Evolutionary conservation across 2,113 vertebrate species (phyloP).

Genomic region (Lethenteron camtschaticum): DNA sequence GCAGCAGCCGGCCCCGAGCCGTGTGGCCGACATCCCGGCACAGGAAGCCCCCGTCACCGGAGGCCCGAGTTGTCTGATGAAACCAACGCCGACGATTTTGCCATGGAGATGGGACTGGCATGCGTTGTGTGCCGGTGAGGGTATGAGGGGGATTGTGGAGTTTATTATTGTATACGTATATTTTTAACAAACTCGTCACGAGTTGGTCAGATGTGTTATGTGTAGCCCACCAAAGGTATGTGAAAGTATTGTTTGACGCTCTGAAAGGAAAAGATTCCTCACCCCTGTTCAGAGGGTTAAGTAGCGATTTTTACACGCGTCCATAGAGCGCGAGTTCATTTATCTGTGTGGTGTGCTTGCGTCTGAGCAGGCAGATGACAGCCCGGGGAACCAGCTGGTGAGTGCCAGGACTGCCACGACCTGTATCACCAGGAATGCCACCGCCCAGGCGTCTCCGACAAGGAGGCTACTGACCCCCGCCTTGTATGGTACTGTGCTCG

Average conservation of each 20-base stretch:
- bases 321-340: too few species aligned
- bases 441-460: slow-evolving; percentile 92
- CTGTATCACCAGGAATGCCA: slow-evolving; percentile 98
- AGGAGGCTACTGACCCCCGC: slow-evolving; percentile 86
- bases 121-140: slow-evolving; percentile 77
- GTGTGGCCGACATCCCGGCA: slow-evolving; percentile 20
- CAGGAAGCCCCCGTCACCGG: too few species aligned
- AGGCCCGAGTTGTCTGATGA: slow-evolving; percentile 33
- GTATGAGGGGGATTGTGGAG: too few species aligned
- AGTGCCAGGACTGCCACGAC: slow-evolving; percentile 97
- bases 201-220: too few species aligned
- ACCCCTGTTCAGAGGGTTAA: too few species aligned
- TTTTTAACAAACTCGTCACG: too few species aligned
- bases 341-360: neutral
- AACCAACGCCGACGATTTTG: slow-evolving; percentile 86
- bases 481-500: slow-evolving; percentile 94
- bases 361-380: slow-evolving; percentile 67
- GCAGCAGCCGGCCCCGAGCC: slow-evolving; percentile 58
- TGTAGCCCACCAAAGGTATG: too few species aligned
- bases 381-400: slow-evolving; percentile 85
- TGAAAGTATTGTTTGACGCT: too few species aligned
- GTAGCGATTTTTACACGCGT: too few species aligned
- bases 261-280: too few species aligned
- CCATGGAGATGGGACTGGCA: slow-evolving; percentile 96
- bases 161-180: too few species aligned